A percentile compares a stretch with the other conserved stretches of the same genome.
phyloP scores from a whole-genome alignment of 2,888 invertebrate genomes.

The Archips xylosteana region DNA sequence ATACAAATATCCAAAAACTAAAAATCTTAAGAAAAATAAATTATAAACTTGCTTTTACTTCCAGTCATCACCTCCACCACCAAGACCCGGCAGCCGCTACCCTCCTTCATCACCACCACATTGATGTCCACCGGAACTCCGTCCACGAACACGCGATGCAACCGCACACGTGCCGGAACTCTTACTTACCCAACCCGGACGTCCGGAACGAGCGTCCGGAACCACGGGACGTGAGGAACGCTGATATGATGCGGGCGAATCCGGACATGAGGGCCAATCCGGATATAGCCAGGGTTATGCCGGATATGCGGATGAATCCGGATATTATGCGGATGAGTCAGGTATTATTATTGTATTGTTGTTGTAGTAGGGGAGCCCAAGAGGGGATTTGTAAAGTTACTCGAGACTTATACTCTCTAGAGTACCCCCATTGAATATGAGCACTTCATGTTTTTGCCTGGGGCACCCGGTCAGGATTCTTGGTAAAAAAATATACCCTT shows the following conservation, averaged over 20 bases:
- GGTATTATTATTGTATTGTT: slow-evolving; percentile 14
- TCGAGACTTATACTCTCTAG: too few relatives aligned
- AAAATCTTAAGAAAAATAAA: too few relatives aligned
- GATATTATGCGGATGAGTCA: slow-evolving; percentile 55
- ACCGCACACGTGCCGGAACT: slow-evolving; percentile 69
- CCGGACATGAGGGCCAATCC: slow-evolving; percentile 54
- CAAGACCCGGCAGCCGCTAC: slow-evolving; percentile 79
- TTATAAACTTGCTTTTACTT: too few relatives aligned
- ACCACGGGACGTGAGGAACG: slow-evolving; percentile 48
- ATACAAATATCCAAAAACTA: too few relatives aligned
- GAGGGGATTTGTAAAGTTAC: too few relatives aligned
- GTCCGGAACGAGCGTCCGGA: slow-evolving; percentile 56
- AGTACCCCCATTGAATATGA: too few relatives aligned
- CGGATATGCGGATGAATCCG: slow-evolving; percentile 55
- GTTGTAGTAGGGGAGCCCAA: too few relatives aligned
- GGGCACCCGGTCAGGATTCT: too few relatives aligned
- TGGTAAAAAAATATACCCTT: too few relatives aligned
- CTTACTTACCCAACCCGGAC: slow-evolving; percentile 59
- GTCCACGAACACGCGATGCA: slow-evolving; percentile 60
- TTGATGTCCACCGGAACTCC: slow-evolving; percentile 68
- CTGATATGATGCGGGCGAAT: slow-evolving; percentile 46
- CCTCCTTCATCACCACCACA: slow-evolving; percentile 75
- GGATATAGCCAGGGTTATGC: slow-evolving; percentile 46
- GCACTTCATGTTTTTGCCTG: too few relatives aligned
- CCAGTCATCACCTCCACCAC: slow-evolving; percentile 75